Percentiles rank a stretch among this genome's conserved stretches.
These are phyloP conservation scores for Protodeltote pygarga DNA, from an alignment of 2,888 invertebrate species.

Conservation along the genomic window DNA sequence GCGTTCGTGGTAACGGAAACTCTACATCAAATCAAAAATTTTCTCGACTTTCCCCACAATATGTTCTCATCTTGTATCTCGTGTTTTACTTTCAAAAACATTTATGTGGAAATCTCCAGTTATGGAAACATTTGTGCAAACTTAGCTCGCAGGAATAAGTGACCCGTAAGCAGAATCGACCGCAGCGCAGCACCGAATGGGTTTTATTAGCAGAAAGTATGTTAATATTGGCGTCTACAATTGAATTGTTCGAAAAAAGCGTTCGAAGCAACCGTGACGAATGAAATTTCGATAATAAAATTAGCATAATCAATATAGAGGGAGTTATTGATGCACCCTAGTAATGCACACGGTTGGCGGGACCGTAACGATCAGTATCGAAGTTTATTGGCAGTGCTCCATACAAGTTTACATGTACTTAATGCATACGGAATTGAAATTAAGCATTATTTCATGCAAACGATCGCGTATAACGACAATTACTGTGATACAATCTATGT, in stretches of 20 bases:
- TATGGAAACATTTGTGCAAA: conserved; percentile 15
- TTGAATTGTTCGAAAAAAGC: conserved; percentile 60
- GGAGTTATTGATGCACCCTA: conserved; percentile 74
- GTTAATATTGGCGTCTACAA: conserved; percentile 56
- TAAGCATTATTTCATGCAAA: conserved; percentile 84
- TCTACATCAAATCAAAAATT: conserved; percentile 72
- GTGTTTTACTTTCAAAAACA: conserved; percentile 39
- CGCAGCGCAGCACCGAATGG: conserved; percentile 45
- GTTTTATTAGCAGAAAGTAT: conserved; percentile 67
- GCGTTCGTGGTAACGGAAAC: conserved; percentile 67
- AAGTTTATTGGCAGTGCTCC: conserved; percentile 78
- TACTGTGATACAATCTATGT: conserved; percentile 71
- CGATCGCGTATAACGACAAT: conserved; percentile 69
- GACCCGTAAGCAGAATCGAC: conserved; percentile 26
- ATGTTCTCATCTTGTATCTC: conserved; percentile 44
- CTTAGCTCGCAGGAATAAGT: conserved; percentile 19
- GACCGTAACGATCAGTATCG: conserved; percentile 65
- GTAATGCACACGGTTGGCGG: conserved; percentile 42
- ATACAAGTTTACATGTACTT: conserved; percentile 74
- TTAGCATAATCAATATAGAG: conserved; percentile 83
- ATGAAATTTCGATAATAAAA: conserved; percentile 81
- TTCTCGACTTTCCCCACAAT: conserved; percentile 50
- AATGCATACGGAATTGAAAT: conserved; percentile 79
- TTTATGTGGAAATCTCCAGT: background rate
- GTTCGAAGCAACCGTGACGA: conserved; percentile 64